Evolutionary conservation across 2,888 invertebrate genomes (phyloP).

Genomic region (Ectemnius continuus): DNA sequence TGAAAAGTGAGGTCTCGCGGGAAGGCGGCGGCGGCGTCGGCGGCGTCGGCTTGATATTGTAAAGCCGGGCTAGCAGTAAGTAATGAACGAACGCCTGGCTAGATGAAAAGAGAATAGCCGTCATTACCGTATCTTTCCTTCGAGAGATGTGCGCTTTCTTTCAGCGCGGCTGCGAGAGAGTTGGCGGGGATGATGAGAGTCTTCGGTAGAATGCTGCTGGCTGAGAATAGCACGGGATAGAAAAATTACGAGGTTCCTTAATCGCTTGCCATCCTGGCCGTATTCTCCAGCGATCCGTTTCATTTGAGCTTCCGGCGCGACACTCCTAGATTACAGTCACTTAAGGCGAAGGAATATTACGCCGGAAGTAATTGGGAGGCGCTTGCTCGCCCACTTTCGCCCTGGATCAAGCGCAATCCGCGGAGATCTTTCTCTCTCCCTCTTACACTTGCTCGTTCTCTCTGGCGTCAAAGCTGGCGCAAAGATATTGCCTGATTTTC

Average conservation of each 20-base stretch:
- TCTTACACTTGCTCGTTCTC: neutral
- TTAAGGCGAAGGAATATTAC: neutral
- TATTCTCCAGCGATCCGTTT: constrained; percentile 4
- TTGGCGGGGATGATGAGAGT: too few relatives aligned
- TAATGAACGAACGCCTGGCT: constrained; percentile 5
- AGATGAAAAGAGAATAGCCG: constrained; percentile 7
- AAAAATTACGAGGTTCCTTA: constrained; percentile 6
- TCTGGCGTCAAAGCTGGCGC: constrained; percentile 9
- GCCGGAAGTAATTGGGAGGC: constrained; percentile 21
- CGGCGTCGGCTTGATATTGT: neutral
- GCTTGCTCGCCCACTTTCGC: constrained; percentile 7
- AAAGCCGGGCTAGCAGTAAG: constrained; percentile 1
- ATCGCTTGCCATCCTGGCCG: constrained; percentile 5
- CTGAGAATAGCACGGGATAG: neutral
- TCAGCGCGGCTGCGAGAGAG: neutral
- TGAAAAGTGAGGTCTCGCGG: neutral
- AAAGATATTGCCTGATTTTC: constrained; percentile 47
- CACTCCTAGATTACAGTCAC: constrained; percentile 5
- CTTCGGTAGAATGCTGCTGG: too few relatives aligned
- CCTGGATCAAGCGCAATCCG: constrained; percentile 7
- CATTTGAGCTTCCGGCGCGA: neutral
- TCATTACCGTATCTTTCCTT: constrained; percentile 5
- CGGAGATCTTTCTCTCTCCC: neutral
- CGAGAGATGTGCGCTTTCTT: constrained; percentile 1
- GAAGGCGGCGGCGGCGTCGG: neutral